Percentiles rank a stretch among this genome's conserved stretches.
Conservation (phyloP, 1,140 invertebrate species). For the Zaprionus nigranus region DNA sequence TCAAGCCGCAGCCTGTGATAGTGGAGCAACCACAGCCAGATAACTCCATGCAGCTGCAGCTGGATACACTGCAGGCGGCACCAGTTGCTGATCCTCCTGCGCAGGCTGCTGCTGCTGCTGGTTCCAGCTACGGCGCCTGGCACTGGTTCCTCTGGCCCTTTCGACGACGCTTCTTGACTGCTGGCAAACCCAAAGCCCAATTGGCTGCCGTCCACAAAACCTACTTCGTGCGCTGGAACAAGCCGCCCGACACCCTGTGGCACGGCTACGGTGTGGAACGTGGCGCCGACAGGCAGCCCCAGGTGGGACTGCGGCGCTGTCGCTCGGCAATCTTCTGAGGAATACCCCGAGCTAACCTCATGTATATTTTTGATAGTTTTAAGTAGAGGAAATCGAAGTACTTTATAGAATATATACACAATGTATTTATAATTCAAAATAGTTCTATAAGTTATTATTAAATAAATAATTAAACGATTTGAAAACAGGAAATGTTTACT, state of each 20-base stretch:
- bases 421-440: not conserved
- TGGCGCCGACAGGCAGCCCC: conserved; percentile 2
- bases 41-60: conserved; percentile 34
- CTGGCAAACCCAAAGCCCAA: conserved; percentile 17
- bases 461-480: conserved; percentile 21
- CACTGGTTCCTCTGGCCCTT: conserved; percentile 75
- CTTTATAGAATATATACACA: not conserved
- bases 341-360: not conserved
- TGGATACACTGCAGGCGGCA: conserved; percentile 52
- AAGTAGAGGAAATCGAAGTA: not conserved
- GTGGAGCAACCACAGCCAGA: conserved; percentile 49
- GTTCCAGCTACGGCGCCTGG: conserved; percentile 42
- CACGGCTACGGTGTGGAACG: conserved; percentile 67
- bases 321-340: conserved; percentile 70
- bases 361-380: conserved; percentile 47
- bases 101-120: not conserved
- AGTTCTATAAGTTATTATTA: not conserved
- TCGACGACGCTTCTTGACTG: conserved; percentile 36
- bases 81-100: not conserved
- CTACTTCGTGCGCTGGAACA: conserved; percentile 75
- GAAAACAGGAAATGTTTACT: no score
- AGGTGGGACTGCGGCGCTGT: conserved; percentile 57
- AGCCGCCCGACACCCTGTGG: conserved; percentile 69
- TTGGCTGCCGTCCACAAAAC: conserved; percentile 75
- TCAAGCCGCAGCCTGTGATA: conserved; percentile 38